Percentiles rank a stretch among this genome's conserved stretches.
Evolutionary conservation across 1,140 invertebrate genomes (phyloP).

Genomic region (Dendrolimus punctatus): DNA sequence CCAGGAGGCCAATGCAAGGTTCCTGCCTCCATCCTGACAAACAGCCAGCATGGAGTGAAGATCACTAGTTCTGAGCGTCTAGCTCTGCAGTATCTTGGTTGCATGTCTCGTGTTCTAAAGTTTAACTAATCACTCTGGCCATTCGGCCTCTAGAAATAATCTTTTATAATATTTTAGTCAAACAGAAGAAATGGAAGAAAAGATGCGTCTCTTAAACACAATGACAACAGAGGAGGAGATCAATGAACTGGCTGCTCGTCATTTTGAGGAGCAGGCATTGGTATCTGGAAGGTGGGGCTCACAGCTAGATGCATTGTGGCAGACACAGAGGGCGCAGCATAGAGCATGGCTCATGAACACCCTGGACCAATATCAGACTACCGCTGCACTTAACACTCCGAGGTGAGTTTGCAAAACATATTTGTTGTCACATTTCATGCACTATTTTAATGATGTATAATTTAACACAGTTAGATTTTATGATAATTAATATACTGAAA

Average conservation of each 20-base stretch:
- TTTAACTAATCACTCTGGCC: no score
- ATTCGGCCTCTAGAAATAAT: not conserved
- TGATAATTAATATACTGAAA: no score
- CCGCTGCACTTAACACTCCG: conserved; percentile 69
- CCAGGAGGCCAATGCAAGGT: no score
- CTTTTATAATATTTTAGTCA: conserved; percentile 65
- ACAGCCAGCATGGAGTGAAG: no score
- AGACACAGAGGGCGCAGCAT: conserved; percentile 83
- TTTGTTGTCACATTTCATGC: not conserved
- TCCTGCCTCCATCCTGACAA: no score
- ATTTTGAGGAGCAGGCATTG: conserved; percentile 85
- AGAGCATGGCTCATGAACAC: conserved; percentile 84
- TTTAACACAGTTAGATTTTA: no score
- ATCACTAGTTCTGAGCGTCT: no score
- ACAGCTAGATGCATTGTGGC: conserved; percentile 79
- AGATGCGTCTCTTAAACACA: conserved; percentile 76
- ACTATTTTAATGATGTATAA: no score
- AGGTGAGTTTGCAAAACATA: conserved; percentile 46
- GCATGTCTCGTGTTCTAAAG: no score
- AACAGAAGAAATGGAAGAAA: conserved; percentile 84
- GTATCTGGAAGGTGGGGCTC: conserved; percentile 85
- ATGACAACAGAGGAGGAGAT: conserved; percentile 83
- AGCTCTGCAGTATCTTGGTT: no score
- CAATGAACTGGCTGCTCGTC: conserved; percentile 81
- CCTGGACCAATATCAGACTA: conserved; percentile 78